These are phyloP conservation scores for Hyaena hyaena DNA, from an alignment of 2,113 vertebrate genomes.

Conservation along the genomic window DNA sequence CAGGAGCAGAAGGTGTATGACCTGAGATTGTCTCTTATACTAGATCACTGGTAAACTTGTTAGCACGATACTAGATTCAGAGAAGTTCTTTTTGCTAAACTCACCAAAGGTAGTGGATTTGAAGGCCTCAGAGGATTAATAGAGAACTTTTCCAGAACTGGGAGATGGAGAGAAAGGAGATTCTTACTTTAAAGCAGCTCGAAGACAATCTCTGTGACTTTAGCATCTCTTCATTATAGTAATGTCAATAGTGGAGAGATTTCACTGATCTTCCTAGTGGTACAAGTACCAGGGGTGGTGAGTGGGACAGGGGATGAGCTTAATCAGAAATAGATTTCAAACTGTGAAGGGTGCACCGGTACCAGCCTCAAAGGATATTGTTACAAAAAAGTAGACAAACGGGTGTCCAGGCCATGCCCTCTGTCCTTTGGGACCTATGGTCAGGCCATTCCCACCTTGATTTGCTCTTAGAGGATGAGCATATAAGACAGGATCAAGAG, in stretches of 20 bases:
- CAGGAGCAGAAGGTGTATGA: not conserved
- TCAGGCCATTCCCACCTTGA: constrained; percentile 34
- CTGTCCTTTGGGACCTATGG: not conserved
- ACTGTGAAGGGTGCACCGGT: not conserved
- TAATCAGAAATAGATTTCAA: not conserved
- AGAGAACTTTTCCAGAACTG: not conserved
- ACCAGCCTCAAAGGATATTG: not conserved
- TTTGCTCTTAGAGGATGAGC: constrained; percentile 25
- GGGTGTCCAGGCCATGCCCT: not conserved
- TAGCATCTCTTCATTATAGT: not conserved
- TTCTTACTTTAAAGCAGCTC: constrained; percentile 10
- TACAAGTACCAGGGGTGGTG: not conserved
- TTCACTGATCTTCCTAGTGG: not conserved
- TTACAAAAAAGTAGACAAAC: not conserved
- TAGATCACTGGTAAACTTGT: constrained; percentile 45
- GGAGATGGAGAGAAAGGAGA: not conserved
- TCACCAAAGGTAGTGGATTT: not conserved
- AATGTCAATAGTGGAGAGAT: not conserved
- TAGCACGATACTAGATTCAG: not conserved
- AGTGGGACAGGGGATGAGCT: not conserved
- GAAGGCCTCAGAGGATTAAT: not conserved
- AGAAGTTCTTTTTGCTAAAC: not conserved
- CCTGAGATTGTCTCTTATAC: not conserved
- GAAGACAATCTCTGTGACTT: constrained; percentile 44
- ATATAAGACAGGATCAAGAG: not conserved